phyloP scores from a whole-genome alignment of 2,797 vertebrate species.

The Macroramphosus scolopax region DNA sequence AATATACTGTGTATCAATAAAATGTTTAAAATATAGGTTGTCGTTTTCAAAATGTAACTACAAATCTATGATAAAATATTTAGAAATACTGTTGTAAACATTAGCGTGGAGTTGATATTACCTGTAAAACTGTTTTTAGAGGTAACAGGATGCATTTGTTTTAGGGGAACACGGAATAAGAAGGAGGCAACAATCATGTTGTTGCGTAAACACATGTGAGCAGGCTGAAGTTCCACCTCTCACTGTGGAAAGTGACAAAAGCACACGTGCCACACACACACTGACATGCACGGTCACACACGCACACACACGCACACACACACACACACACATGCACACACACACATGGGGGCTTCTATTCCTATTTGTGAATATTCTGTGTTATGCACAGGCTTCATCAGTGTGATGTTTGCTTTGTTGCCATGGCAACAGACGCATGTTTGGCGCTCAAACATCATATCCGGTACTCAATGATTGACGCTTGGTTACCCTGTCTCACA shows the following conservation, averaged over 20 bases:
- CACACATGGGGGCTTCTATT: conserved; percentile 19
- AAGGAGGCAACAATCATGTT: conserved; percentile 12
- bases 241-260: conserved; percentile 30
- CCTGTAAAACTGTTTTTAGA: conserved; percentile 41
- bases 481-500: conserved; percentile 42
- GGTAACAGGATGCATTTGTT: conserved; percentile 26
- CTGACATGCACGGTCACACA: conserved; percentile 15
- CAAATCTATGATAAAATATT: neutral
- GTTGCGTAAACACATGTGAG: conserved; percentile 42
- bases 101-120: conserved; percentile 17
- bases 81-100: conserved; percentile 4
- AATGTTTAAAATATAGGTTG: neutral
- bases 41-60: conserved; percentile 8
- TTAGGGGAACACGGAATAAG: conserved; percentile 14
- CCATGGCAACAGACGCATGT: conserved; percentile 74
- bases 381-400: conserved; percentile 52
- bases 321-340: conserved; percentile 10
- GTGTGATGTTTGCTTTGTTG: conserved; percentile 75
- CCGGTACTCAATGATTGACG: conserved; percentile 69
- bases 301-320: conserved; percentile 13
- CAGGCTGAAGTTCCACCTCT: conserved; percentile 35
- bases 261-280: conserved; percentile 6
- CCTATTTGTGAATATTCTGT: conserved; percentile 60
- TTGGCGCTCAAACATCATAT: conserved; percentile 71
- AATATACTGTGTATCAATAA: too few relatives aligned